Conservation (phyloP, 2,113 vertebrate genomes). For the Aramus guarauna region DNA sequence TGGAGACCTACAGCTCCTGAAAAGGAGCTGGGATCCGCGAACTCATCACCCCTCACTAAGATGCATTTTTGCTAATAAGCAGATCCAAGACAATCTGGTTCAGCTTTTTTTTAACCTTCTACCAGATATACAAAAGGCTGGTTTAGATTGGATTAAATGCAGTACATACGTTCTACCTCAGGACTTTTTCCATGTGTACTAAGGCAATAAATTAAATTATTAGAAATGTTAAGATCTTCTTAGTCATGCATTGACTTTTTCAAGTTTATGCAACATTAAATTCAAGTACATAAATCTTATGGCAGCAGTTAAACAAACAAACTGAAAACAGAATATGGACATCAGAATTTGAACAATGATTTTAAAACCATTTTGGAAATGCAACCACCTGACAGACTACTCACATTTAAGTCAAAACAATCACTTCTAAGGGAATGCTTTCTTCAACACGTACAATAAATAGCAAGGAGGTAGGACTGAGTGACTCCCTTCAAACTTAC, state of each 20-base stretch:
- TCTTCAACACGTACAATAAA: not conserved
- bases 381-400: not conserved
- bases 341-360: not conserved
- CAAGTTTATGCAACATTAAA: not conserved
- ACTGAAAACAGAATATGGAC: not conserved
- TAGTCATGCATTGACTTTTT: not conserved
- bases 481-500: not conserved
- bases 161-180: not conserved
- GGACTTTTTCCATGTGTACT: not conserved
- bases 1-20: not conserved
- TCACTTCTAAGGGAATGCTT: not conserved
- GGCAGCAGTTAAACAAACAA: not conserved
- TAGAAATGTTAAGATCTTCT: not conserved
- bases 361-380: not conserved
- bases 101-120: not conserved
- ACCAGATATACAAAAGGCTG: not conserved
- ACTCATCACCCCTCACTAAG: not conserved
- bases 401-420: not conserved
- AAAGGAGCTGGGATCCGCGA: not conserved
- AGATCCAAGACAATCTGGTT: not conserved
- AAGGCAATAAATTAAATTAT: not conserved
- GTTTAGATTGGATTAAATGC: not conserved
- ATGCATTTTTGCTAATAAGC: not conserved
- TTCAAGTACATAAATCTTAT: not conserved
- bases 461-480: not conserved